Evolutionary conservation across 2,797 vertebrate species (phyloP).

Genomic region (Pelochelys cantorii): DNA sequence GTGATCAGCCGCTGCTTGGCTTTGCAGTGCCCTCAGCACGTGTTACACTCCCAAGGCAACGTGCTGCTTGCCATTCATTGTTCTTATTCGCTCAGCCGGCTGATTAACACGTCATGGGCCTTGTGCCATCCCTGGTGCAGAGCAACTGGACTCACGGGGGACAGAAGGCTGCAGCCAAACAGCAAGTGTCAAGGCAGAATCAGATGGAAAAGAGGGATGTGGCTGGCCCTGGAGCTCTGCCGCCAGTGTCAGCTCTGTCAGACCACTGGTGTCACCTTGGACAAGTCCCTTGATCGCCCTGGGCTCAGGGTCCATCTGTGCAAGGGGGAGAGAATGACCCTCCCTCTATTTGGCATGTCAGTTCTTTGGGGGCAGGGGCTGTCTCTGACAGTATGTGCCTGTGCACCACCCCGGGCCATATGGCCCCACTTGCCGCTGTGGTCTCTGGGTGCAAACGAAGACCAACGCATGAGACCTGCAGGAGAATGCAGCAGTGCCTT

Average conservation of each 20-base stretch:
- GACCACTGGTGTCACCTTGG: not conserved
- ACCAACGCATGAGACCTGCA: not conserved
- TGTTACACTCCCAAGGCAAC: not conserved
- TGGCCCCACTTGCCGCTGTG: not conserved
- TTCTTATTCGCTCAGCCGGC: not conserved
- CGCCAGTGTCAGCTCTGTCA: not conserved
- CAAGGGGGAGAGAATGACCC: not conserved
- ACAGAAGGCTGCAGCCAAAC: not conserved
- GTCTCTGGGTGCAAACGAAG: not conserved
- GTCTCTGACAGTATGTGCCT: not conserved
- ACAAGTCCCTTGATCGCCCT: not conserved
- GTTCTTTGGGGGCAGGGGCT: not conserved
- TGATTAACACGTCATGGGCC: not conserved
- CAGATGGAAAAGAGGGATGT: not conserved
- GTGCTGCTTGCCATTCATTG: not conserved
- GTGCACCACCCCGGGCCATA: not conserved
- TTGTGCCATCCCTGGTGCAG: not conserved
- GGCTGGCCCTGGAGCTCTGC: not conserved
- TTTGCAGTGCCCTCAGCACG: not conserved
- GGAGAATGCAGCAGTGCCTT: not conserved
- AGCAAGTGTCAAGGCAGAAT: not conserved
- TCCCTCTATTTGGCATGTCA: not conserved
- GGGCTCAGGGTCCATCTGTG: not conserved
- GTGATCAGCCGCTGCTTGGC: not conserved
- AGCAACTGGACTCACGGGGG: not conserved